Evolutionary conservation across 2,797 vertebrate genomes (phyloP).

Genomic region (Hafferia zeledoni): DNA sequence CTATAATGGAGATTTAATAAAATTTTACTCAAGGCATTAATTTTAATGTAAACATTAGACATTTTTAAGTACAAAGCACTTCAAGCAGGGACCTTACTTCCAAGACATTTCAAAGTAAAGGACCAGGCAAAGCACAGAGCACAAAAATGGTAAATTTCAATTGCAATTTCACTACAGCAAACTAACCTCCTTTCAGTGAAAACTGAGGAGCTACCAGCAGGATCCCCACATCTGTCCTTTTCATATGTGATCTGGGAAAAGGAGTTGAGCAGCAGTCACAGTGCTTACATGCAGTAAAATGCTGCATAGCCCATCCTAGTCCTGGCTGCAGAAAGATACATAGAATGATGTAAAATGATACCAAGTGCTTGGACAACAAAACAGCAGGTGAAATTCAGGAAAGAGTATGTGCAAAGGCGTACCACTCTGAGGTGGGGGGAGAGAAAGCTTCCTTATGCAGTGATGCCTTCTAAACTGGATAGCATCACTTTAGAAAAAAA

Average conservation of each 20-base stretch:
- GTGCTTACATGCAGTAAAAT: background rate
- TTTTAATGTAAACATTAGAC: background rate
- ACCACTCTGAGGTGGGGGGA: fast-evolving
- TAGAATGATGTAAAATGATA: background rate
- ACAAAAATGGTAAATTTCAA: background rate
- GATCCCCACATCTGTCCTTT: background rate
- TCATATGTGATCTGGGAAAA: background rate
- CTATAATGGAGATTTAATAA: background rate
- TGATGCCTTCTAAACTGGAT: background rate
- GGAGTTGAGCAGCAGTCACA: background rate
- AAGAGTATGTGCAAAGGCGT: background rate
- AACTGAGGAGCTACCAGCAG: background rate
- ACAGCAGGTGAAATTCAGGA: background rate
- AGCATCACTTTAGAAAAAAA: background rate
- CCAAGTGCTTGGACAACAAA: background rate
- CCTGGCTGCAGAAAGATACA: background rate
- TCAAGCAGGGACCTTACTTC: background rate
- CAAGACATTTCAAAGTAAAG: background rate
- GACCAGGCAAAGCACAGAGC: background rate
- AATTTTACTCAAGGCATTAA: background rate
- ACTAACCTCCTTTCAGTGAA: background rate
- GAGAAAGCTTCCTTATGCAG: background rate
- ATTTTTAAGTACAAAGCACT: background rate
- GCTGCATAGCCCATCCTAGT: background rate
- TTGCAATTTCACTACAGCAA: background rate